Evolutionary conservation across 2,113 vertebrate species (phyloP), one percentile per base, ranked within the genome.

Genomic region (Ardeotis arabs): DNA sequence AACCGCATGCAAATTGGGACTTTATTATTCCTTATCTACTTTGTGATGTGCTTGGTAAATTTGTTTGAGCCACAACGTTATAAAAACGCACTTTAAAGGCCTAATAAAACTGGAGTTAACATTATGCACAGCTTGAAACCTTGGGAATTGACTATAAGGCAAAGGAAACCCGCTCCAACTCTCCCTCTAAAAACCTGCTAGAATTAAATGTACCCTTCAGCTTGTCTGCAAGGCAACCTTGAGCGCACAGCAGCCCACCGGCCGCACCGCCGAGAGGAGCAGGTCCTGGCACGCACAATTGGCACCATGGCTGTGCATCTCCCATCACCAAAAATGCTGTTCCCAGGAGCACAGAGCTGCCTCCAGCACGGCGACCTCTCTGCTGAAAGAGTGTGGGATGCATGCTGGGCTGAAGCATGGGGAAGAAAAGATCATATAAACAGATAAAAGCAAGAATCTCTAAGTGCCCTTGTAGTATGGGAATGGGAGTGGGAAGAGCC

Each of bases 41-140:
- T 84, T 56, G 47, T 41, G 69, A 80, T 89, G 35, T 2, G 77
- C 44, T 53, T 86, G 68, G 84, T 86, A 80, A 75, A 72, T 89
- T 80, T 68, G 67, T 79, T 91, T 84, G 93, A 93, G 69, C 72
- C 73, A 50, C 75, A 93, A 89, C 15, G 84, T 72, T 86, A 44
- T 83, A 91, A 89, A 86, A 93, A 86, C 75, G 44, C 77, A 72
- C 84, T 93, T 84, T 91, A 91, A 93, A 89, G 88, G 67, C 47
- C 88, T 91, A 75, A 89, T 91, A 91, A 89, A 91, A 86, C 33
- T 6, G 33, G 80, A 83, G 68, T 93, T 91, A 70, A 56, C 67
- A 33, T 86, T 89, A 58, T 12, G 41, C 68, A 83, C 84, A 86
- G 77, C 84, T 89, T 80, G 84, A 95, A 86, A 62, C 63, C 68